Evolutionary conservation across 2,888 invertebrate species (phyloP).

Genomic region (Argyresthia goedartella): DNA sequence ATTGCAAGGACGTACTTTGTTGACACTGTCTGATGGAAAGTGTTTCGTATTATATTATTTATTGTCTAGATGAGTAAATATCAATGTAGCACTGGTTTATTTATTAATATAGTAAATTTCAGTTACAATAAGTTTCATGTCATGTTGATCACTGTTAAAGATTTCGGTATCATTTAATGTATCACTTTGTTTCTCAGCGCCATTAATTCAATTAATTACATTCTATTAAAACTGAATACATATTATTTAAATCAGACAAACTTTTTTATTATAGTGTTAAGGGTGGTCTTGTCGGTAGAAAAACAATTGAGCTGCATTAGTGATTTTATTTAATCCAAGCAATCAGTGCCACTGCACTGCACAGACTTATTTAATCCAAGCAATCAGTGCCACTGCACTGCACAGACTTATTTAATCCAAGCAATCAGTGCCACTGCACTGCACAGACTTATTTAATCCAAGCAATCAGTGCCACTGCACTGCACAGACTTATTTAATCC

Average conservation of each 20-base stretch:
- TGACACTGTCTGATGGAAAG: slow-evolving; percentile 7
- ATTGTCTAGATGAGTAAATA: slow-evolving; percentile 15
- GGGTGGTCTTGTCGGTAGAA: neutral
- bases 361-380: slow-evolving; percentile 1
- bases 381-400: slow-evolving; percentile 1
- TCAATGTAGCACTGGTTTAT: slow-evolving; percentile 11
- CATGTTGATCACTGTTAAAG: slow-evolving; percentile 18
- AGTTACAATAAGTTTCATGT: slow-evolving; percentile 10
- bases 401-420: slow-evolving; percentile 1
- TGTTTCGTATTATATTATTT: slow-evolving; percentile 14
- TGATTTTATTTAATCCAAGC: slow-evolving; percentile 3
- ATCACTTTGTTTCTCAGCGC: slow-evolving; percentile 35
- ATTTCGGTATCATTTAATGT: slow-evolving; percentile 25
- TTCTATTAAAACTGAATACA: slow-evolving; percentile 52
- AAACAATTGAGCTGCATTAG: neutral
- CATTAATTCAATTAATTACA: slow-evolving; percentile 50
- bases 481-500: neutral
- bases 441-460: slow-evolving; percentile 1
- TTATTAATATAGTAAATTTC: slow-evolving; percentile 17
- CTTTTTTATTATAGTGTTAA: neutral
- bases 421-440: slow-evolving; percentile 1
- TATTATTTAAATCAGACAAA: slow-evolving; percentile 45
- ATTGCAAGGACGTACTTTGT: neutral
- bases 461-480: slow-evolving; percentile 1
- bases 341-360: slow-evolving; percentile 1